Conservation (phyloP, 2,888 invertebrate species). For the Neoitamus cyanurus region DNA sequence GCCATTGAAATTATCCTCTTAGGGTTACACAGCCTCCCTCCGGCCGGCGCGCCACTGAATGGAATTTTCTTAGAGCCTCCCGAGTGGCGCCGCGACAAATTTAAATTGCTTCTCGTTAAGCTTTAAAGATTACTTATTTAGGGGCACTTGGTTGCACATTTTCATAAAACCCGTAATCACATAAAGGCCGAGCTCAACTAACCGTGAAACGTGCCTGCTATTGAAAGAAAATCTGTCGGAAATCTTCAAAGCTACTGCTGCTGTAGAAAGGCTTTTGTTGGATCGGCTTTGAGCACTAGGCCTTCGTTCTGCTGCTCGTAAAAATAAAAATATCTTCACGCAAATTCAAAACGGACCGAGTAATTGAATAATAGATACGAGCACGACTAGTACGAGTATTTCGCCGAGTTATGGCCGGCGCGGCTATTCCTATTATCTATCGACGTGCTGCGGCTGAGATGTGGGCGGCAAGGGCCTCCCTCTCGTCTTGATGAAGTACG, state of each 20-base stretch:
- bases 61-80: neutral
- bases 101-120: neutral
- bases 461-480: neutral
- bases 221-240: neutral
- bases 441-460: neutral
- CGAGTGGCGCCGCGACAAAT: neutral
- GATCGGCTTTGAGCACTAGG: neutral
- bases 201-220: conserved; percentile 1
- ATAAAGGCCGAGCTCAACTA: neutral
- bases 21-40: neutral
- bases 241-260: neutral
- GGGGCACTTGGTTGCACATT: neutral
- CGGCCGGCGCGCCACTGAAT: neutral
- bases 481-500: neutral
- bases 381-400: neutral
- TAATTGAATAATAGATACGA: neutral
- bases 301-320: neutral
- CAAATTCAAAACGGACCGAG: neutral
- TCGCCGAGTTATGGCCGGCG: too few relatives aligned
- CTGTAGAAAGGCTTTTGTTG: neutral
- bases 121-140: conserved; percentile 1
- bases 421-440: neutral
- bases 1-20: neutral
- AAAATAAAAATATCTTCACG: neutral
- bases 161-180: neutral